These are phyloP conservation scores for Hoplias malabaricus DNA, from an alignment of 2,113 vertebrate genomes.

Conservation along the genomic window DNA sequence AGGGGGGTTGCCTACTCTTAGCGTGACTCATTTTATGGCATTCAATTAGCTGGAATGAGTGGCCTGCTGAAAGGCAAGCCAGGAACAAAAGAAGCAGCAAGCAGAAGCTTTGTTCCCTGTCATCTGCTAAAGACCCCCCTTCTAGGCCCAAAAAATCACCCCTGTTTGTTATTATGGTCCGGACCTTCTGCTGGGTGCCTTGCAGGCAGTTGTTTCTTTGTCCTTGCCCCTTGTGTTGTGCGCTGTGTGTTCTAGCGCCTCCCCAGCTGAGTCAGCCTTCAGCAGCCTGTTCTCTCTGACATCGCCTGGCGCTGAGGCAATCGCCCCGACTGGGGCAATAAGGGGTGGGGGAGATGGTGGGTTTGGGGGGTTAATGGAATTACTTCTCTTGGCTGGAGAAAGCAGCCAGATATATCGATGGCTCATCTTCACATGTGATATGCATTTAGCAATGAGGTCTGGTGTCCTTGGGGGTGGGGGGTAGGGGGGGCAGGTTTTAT, in stretches of 20 bases:
- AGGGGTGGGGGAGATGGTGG: conserved; percentile 5
- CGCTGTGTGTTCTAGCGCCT: neutral
- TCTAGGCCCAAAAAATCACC: neutral
- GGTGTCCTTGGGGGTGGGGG: conserved; percentile 17
- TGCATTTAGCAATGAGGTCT: conserved; percentile 18
- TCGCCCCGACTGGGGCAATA: conserved; percentile 22
- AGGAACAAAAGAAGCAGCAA: conserved; percentile 18
- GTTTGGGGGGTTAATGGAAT: conserved; percentile 50
- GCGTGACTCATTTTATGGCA: conserved; percentile 34
- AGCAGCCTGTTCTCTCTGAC: conserved; percentile 38
- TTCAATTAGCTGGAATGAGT: conserved; percentile 17
- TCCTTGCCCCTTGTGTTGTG: neutral
- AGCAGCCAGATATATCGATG: conserved; percentile 41
- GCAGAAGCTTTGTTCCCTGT: conserved; percentile 22
- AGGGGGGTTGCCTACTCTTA: neutral
- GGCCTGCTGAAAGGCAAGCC: conserved; percentile 7
- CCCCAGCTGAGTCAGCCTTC: conserved; percentile 42
- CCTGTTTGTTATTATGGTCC: neutral
- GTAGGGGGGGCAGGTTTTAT: conserved; percentile 15
- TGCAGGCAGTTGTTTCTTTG: conserved; percentile 14
- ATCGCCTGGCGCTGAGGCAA: conserved; percentile 18
- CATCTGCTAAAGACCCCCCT: conserved; percentile 4
- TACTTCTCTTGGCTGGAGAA: conserved; percentile 38
- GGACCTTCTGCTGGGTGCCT: conserved; percentile 3
- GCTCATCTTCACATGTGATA: conserved; percentile 14